Evolutionary conservation across 2,888 invertebrate genomes (phyloP), one percentile per base, ranked within the genome.

Genomic region (Prosapia bicincta): DNA sequence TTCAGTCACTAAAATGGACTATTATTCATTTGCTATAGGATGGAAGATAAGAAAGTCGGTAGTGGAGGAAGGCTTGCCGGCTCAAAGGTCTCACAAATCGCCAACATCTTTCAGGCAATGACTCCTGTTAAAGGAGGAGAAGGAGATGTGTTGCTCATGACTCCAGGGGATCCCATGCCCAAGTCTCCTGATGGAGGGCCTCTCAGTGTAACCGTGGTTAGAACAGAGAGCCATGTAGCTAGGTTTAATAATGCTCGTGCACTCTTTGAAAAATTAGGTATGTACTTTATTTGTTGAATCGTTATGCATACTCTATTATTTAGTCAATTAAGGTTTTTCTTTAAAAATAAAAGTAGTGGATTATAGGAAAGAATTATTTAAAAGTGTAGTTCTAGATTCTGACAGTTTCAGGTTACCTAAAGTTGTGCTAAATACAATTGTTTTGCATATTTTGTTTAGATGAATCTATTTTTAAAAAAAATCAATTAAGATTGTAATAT

Each of bases 211-310:
- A 91, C 92, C 13, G 93, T 94, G 68, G 93, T 93, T 77, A 89
- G 96, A 79, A 94, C 95, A 23, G 95, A 96, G 86, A 95, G 95
- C 82, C 96, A 96, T 84, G 90, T 95, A 82, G 93, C 95, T n/a
- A 87, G 95, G 78, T 96, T 96, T 85, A 96, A 97, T 85, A 95
- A 93, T 85, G 96, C 96, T 1, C 89, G 96, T 78, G 96, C 97
- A 66, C 88, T 97, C 75, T 97, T 97, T 85, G 96, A 97, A 85
- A 96, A 96, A 83, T 87, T 97, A 79, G 92, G 95, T 83, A 81
- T 9, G 30, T 30, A 6, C 30, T 5, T 30, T 30, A 30, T n/a
- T n/a, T n/a, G n/a, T n/a, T n/a, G n/a, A n/a, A n/a, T n/a, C n/a
- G n/a, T n/a, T n/a, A n/a, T n/a, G n/a, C n/a, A n/a, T n/a, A n/a